phyloP scores from a whole-genome alignment of 35 echinoderm and acorn worm species.

The Apostichopus parvimensis region DNA sequence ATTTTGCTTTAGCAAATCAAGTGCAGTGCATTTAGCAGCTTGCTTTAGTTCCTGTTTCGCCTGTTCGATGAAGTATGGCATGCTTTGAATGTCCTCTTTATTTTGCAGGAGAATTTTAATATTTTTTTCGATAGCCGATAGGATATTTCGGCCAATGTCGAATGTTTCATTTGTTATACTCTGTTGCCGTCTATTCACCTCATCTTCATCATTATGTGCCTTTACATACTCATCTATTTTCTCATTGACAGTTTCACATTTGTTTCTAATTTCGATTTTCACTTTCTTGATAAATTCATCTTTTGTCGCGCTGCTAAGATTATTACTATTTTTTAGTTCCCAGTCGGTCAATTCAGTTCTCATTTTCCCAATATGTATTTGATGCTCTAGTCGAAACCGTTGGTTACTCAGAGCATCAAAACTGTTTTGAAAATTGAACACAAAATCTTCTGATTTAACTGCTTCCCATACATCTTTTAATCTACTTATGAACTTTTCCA shows the following conservation, averaged over 20 bases:
- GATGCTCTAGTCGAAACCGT: slow-evolving; percentile 29
- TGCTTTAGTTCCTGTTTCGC: neutral
- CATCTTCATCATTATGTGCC: neutral
- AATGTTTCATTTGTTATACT: neutral
- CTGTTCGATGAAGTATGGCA: neutral
- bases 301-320: neutral
- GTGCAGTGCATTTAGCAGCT: neutral
- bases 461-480: slow-evolving; percentile 56
- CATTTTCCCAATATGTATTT: slow-evolving; percentile 1
- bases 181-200: neutral
- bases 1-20: neutral
- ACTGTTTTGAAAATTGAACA: slow-evolving; percentile 58
- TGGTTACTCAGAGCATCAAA: slow-evolving; percentile 20
- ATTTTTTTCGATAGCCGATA: neutral
- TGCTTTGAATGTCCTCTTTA: neutral
- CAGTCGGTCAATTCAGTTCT: neutral
- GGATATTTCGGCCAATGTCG: neutral
- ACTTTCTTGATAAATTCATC: neutral
- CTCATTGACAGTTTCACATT: neutral
- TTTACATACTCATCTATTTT: slow-evolving; percentile 19
- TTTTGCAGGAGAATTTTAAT: neutral
- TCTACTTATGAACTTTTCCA: neutral
- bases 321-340: neutral
- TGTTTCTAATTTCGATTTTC: neutral
- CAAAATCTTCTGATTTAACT: slow-evolving; percentile 47